A percentile compares a stretch with the other conserved stretches of the same genome.
These are phyloP conservation scores for Mactra quadrangularis DNA, from an alignment of 1,140 invertebrate genomes.

Conservation along the genomic window DNA sequence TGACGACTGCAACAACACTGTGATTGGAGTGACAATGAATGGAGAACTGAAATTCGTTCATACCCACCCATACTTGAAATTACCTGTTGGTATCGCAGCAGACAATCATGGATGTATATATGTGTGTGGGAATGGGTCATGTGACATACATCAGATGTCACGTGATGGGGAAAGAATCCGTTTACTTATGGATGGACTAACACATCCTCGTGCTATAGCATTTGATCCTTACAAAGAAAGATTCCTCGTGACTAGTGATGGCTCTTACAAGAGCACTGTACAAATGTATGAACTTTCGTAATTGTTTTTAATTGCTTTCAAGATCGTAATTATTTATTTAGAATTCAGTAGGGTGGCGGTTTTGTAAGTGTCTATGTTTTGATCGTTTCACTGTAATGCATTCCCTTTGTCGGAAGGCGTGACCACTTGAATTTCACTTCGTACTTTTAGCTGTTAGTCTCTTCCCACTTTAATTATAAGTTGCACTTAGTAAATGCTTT, in stretches of 20 bases:
- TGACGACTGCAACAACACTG: conserved; percentile 58
- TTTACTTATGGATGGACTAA: conserved; percentile 41
- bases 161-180: conserved; percentile 53
- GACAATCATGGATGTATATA: conserved; percentile 61
- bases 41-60: conserved; percentile 43
- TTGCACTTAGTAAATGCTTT: no score
- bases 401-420: background rate
- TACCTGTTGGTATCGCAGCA: conserved; percentile 58
- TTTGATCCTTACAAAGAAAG: conserved; percentile 57
- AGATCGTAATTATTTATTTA: background rate
- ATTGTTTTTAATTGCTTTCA: background rate
- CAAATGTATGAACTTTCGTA: conserved; percentile 39
- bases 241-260: conserved; percentile 58
- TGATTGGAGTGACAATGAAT: conserved; percentile 55
- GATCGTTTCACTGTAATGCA: background rate
- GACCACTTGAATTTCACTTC: background rate
- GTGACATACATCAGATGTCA: conserved; percentile 58
- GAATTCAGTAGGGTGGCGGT: background rate
- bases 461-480: no score
- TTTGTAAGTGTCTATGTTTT: background rate
- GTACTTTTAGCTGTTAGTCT: no score
- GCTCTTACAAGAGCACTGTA: conserved; percentile 59
- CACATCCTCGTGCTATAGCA: conserved; percentile 57
- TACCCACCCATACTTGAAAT: conserved; percentile 38
- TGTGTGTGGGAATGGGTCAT: conserved; percentile 60